These are phyloP conservation scores for Cyclura pinguis DNA, from an alignment of 2,797 vertebrate species.

Conservation along the genomic window DNA sequence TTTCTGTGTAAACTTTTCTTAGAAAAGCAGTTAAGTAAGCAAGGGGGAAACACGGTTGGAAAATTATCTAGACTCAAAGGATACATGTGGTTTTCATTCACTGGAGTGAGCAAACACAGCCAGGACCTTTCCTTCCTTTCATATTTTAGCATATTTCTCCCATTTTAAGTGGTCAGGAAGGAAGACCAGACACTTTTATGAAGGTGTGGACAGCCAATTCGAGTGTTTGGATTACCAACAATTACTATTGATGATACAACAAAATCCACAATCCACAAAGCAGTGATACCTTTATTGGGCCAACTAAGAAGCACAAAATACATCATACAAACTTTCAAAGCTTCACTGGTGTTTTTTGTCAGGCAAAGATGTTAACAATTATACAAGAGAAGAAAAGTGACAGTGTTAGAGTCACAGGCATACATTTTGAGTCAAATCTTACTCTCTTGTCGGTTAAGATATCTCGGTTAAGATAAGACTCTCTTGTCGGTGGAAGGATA, in stretches of 20 bases:
- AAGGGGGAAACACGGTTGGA: constrained; percentile 33
- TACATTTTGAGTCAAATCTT: too few relatives aligned
- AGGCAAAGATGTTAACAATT: too few relatives aligned
- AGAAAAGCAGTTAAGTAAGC: constrained; percentile 64
- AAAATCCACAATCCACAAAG: too few relatives aligned
- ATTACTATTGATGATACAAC: not conserved
- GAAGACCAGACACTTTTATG: constrained; percentile 44
- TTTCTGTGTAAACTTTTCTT: constrained; percentile 66
- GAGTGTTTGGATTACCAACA: constrained; percentile 47
- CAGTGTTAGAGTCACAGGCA: too few relatives aligned
- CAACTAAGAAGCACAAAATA: too few relatives aligned
- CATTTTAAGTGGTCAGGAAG: constrained; percentile 57
- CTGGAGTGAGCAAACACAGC: constrained; percentile 56
- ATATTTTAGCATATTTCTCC: not conserved
- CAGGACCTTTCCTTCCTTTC: constrained; percentile 41
- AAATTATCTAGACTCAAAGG: constrained; percentile 63
- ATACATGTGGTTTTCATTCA: constrained; percentile 37
- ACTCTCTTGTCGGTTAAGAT: too few relatives aligned
- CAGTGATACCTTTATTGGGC: too few relatives aligned
- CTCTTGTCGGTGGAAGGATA: too few relatives aligned
- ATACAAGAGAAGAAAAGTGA: too few relatives aligned
- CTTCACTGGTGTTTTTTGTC: not conserved
- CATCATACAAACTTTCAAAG: not conserved
- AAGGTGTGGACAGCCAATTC: constrained; percentile 49
- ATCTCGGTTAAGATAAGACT: too few relatives aligned